These are phyloP conservation scores for Hemibagrus wyckioides DNA, from an alignment of 2,113 vertebrate species.

Conservation along the genomic window DNA sequence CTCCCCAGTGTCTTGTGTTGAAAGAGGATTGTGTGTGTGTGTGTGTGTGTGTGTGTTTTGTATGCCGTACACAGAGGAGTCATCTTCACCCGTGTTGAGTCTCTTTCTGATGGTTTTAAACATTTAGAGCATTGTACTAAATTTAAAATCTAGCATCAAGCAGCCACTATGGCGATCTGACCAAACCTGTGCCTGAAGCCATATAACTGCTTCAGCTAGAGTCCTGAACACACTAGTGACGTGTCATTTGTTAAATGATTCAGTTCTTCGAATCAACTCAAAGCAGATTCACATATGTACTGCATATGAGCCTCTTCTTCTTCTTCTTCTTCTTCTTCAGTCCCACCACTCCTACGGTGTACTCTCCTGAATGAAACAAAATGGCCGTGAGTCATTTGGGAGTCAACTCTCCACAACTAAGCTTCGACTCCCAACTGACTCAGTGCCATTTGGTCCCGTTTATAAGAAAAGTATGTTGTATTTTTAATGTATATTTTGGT, in stretches of 20 bases:
- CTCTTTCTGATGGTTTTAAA: background rate
- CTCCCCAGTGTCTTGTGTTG: background rate
- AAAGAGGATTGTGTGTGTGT: background rate
- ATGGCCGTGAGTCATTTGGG: background rate
- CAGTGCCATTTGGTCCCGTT: no score
- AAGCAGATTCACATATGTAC: no score
- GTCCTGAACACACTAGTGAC: background rate
- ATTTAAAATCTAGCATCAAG: background rate
- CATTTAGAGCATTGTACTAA: background rate
- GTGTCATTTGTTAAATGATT: background rate
- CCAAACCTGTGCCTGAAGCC: no score
- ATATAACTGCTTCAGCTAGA: background rate
- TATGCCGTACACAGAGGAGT: background rate
- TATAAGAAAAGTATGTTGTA: no score
- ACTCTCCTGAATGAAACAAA: background rate
- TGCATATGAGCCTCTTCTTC: background rate
- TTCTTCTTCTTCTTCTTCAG: background rate
- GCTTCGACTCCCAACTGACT: no score
- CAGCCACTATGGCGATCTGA: background rate
- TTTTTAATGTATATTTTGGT: no score
- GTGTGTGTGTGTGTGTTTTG: constrained; percentile 20
- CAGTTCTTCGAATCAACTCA: background rate
- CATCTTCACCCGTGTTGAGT: background rate
- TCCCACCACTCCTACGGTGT: no score
- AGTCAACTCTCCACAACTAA: no score